Percentiles rank a stretch among this genome's conserved stretches.
These are phyloP conservation scores for Eurystomus glaucurus DNA, from an alignment of 2,797 vertebrate species.

Conservation along the genomic window DNA sequence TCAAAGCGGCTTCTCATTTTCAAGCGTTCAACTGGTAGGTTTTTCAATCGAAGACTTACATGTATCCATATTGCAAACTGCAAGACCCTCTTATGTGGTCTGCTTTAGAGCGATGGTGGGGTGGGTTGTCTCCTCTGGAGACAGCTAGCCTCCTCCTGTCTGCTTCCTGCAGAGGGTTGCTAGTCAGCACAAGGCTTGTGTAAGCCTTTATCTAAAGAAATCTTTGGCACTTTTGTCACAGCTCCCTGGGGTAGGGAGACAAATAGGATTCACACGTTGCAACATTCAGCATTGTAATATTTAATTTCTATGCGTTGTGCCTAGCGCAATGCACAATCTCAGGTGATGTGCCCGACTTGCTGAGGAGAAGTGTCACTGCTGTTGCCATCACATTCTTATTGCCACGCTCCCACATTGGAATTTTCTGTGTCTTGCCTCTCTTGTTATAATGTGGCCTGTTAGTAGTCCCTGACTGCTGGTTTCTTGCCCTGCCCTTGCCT, in stretches of 20 bases:
- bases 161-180: neutral
- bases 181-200: neutral
- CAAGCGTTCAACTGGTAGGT: neutral
- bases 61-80: neutral
- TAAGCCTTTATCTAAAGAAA: neutral
- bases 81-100: neutral
- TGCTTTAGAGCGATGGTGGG: fast-evolving
- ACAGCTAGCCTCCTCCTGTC: neutral
- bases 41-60: neutral
- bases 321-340: fast-evolving
- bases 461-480: neutral
- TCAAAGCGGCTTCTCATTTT: neutral
- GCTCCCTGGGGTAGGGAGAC: neutral
- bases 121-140: neutral
- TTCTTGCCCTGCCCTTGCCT: neutral
- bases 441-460: neutral
- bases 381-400: neutral
- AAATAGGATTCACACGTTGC: neutral
- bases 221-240: neutral
- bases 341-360: neutral
- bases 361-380: neutral
- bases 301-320: fast-evolving
- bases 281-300: neutral
- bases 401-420: neutral
- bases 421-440: neutral